phyloP scores from a whole-genome alignment of 2,888 invertebrate species.

The Arenicola marina region DNA sequence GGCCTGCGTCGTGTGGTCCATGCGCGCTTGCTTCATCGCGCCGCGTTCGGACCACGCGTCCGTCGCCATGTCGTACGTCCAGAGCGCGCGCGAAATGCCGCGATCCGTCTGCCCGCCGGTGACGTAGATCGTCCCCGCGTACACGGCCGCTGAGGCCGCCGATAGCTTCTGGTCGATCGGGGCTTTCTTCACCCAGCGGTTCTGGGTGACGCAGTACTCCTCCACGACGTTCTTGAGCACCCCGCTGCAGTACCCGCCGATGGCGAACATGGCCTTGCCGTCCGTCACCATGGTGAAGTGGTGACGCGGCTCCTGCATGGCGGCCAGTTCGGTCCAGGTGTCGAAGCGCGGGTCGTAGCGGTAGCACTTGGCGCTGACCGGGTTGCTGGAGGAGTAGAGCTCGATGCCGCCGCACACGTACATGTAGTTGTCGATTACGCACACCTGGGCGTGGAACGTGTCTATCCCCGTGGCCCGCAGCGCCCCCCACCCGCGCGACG shows the following conservation, averaged over 20 bases:
- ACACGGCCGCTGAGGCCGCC: constrained; percentile 12
- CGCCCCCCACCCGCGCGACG: constrained; percentile 5
- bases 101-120: constrained; percentile 19
- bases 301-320: constrained; percentile 20
- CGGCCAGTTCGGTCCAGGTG: constrained; percentile 14
- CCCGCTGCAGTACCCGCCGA: constrained; percentile 23
- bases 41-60: constrained; percentile 12
- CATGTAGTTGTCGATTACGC: constrained; percentile 20
- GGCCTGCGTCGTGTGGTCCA: constrained; percentile 19
- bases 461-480: constrained; percentile 7
- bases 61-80: constrained; percentile 9
- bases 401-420: constrained; percentile 25
- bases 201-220: constrained; percentile 9
- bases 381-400: constrained; percentile 20
- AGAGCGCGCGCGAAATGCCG: constrained; percentile 14
- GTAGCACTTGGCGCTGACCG: constrained; percentile 19
- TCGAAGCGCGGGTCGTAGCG: constrained; percentile 24
- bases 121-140: constrained; percentile 15
- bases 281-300: constrained; percentile 15
- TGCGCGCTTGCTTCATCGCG: constrained; percentile 12
- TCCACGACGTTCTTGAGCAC: constrained; percentile 16
- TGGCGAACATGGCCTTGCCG: constrained; percentile 13
- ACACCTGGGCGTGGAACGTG: constrained; percentile 24
- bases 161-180: constrained; percentile 15
- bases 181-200: constrained; percentile 6